Evolutionary conservation across 2,797 vertebrate genomes (phyloP).

Genomic region (Clarias fuscus): DNA sequence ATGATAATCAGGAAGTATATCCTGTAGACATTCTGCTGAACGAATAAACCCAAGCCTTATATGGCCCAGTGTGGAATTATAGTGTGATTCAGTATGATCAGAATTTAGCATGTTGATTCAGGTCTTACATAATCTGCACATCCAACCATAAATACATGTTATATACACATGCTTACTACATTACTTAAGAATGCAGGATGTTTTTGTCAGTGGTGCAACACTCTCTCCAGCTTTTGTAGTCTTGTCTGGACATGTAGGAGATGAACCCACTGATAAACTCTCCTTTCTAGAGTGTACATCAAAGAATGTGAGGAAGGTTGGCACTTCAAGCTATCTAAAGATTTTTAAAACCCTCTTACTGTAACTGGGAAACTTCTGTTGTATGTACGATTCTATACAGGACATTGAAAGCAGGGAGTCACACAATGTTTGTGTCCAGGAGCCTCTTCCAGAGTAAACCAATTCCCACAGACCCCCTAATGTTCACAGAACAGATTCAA

Average conservation of each 20-base stretch:
- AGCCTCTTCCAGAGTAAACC: neutral
- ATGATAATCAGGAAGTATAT: neutral
- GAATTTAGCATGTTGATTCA: conserved; percentile 1
- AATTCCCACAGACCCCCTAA: neutral
- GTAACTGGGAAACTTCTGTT: neutral
- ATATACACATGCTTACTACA: neutral
- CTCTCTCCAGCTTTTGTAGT: conserved; percentile 31
- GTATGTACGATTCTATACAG: neutral
- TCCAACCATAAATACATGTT: neutral
- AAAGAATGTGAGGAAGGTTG: neutral
- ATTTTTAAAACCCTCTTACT: neutral
- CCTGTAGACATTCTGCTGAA: neutral
- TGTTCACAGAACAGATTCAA: neutral
- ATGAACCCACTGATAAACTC: too few species aligned
- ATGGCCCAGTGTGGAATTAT: neutral
- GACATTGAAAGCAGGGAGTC: too few species aligned
- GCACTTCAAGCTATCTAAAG: neutral
- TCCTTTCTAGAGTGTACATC: too few species aligned
- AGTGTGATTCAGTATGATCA: neutral
- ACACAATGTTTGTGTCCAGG: neutral
- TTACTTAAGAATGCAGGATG: conserved; percentile 12
- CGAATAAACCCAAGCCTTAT: neutral
- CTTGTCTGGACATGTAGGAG: conserved; percentile 52
- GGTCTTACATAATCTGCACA: neutral
- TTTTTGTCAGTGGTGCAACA: conserved; percentile 1